A percentile compares a stretch with the other conserved stretches of the same genome.
Evolutionary conservation across 2,888 invertebrate genomes (phyloP).

Genomic region (Agrotis ipsilon): DNA sequence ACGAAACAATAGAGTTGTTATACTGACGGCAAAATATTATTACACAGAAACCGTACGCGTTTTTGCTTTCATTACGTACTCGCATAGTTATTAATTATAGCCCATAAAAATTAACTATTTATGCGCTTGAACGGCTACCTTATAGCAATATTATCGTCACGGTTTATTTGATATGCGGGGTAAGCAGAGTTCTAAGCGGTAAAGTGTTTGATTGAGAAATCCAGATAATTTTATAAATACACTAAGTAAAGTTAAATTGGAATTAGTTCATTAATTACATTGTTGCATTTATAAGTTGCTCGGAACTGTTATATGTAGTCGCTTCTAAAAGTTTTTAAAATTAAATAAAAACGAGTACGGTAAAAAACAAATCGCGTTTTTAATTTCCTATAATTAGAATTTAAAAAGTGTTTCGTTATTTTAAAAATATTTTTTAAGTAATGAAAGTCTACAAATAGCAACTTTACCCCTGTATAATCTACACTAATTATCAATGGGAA

Average conservation of each 20-base stretch:
- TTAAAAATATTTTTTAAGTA: too few relatives aligned
- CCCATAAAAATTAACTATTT: conserved; percentile 69
- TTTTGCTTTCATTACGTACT: conserved; percentile 74
- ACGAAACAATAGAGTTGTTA: conserved; percentile 33
- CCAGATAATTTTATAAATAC: conserved; percentile 16
- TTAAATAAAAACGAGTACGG: background rate
- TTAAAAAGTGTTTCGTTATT: too few relatives aligned
- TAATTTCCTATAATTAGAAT: too few relatives aligned
- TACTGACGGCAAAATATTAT: conserved; percentile 56
- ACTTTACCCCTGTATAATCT: too few relatives aligned
- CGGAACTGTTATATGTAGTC: background rate
- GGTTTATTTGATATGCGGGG: conserved; percentile 45
- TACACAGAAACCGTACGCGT: conserved; percentile 62
- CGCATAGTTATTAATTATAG: conserved; percentile 66
- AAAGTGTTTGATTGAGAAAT: conserved; percentile 32
- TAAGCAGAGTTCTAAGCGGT: conserved; percentile 31
- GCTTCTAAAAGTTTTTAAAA: too few relatives aligned
- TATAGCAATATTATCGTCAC: conserved; percentile 43
- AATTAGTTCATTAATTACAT: background rate
- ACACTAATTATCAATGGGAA: too few relatives aligned
- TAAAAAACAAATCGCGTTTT: too few relatives aligned
- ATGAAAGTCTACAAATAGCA: too few relatives aligned
- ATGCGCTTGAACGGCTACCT: conserved; percentile 67
- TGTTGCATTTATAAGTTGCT: too few relatives aligned
- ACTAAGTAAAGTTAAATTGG: background rate